These are phyloP conservation scores for Yponomeuta malinellus DNA, from an alignment of 2,888 invertebrate species.

Conservation along the genomic window DNA sequence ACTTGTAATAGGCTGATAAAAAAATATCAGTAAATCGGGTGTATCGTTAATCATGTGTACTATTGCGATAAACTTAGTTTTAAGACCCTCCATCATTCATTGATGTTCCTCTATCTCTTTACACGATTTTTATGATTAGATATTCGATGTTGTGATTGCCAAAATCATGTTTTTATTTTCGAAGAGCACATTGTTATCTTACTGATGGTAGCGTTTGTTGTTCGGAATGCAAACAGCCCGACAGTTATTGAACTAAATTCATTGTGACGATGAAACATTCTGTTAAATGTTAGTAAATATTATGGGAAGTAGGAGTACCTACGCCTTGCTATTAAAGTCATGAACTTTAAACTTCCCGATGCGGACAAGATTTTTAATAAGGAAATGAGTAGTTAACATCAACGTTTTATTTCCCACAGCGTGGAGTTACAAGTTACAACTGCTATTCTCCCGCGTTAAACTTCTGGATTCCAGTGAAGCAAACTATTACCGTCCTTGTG, in stretches of 20 bases:
- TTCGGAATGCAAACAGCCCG: conserved; percentile 51
- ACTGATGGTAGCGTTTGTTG: conserved; percentile 36
- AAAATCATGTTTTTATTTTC: conserved; percentile 50
- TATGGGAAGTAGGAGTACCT: conserved; percentile 20
- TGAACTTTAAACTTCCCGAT: conserved; percentile 8
- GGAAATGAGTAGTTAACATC: not conserved
- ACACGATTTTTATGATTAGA: conserved; percentile 31
- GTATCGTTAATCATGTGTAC: conserved; percentile 43
- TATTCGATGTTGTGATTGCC: conserved; percentile 45
- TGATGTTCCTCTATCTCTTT: conserved; percentile 46
- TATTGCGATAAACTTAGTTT: conserved; percentile 32
- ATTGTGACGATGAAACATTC: conserved; percentile 23
- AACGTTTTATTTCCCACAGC: not conserved
- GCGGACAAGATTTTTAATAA: not conserved
- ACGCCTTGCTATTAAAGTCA: not conserved
- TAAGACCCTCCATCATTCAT: conserved; percentile 32
- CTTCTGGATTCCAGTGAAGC: conserved; percentile 2
- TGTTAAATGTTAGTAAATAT: conserved; percentile 36
- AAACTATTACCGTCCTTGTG: conserved; percentile 16
- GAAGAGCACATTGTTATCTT: conserved; percentile 49
- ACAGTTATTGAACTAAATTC: conserved; percentile 32
- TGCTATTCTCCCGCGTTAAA: not conserved
- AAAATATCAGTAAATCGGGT: conserved; percentile 57
- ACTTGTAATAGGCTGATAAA: conserved; percentile 52
- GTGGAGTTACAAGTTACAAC: not conserved